Conservation (phyloP, 1,140 invertebrate genomes). For the Trypoxylus dichotomus region DNA sequence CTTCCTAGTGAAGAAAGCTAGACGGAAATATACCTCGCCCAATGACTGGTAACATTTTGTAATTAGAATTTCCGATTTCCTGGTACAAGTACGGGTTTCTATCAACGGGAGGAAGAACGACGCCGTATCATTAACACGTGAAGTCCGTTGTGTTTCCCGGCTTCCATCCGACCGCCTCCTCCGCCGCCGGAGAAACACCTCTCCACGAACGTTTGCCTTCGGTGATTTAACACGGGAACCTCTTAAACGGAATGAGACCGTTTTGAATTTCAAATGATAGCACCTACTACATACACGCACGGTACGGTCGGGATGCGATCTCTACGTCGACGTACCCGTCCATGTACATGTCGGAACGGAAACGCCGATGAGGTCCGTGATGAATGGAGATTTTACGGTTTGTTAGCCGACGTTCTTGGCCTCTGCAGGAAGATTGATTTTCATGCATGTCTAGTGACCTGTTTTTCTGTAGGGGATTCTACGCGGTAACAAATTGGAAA, state of each 20-base stretch:
- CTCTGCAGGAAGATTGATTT: slow-evolving; percentile 28
- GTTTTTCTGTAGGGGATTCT: background rate
- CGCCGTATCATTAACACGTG: background rate
- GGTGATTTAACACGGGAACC: slow-evolving; percentile 43
- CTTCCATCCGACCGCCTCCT: background rate
- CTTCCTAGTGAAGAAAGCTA: no score
- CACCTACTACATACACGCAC: background rate
- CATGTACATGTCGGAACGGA: background rate
- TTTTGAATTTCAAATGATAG: slow-evolving; percentile 47
- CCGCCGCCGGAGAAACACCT: background rate
- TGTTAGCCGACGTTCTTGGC: slow-evolving; percentile 9
- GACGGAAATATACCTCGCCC: no score
- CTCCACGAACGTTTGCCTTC: slow-evolving; percentile 1
- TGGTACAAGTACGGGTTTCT: background rate
- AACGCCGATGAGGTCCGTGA: background rate
- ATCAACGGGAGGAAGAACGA: background rate
- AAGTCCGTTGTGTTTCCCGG: background rate
- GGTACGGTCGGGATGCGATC: background rate
- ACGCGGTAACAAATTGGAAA: background rate
- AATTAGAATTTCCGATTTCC: background rate
- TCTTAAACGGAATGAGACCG: slow-evolving; percentile 44
- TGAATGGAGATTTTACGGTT: slow-evolving; percentile 43
- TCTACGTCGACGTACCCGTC: background rate
- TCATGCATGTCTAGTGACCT: slow-evolving; percentile 28
- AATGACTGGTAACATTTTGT: background rate